Evolutionary conservation across 2,888 invertebrate species (phyloP), one percentile per base, ranked within the genome.

Genomic region (Heliconius ismenius): DNA sequence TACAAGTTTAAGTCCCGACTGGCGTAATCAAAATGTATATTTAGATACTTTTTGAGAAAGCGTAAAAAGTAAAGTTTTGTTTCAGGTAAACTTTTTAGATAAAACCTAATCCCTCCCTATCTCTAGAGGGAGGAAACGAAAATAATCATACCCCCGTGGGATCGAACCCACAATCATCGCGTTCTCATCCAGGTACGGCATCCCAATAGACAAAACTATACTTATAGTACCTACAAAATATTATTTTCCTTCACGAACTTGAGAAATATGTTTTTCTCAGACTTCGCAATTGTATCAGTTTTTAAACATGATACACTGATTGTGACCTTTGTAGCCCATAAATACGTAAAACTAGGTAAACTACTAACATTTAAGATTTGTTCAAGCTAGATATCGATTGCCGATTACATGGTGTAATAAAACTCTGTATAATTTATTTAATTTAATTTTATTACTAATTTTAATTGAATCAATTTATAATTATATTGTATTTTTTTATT

Each of bases 351-450:
- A 62, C 13, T 62, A 73, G 73, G 62, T 43, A 73, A 73, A 63
- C 73, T 62, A 73, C 62, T 73, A 73, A 43, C 62, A 73, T 73
- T 73, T 73, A 73, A 36, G 62, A 73, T 73, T 73, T 73, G 73
- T 73, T 63, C 28, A 13, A 73, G 73, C 43, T 6, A 36, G 60
- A 63, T 73, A 63, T 73, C 62, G 62, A 73, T 73, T 73, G 62
- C 24, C 26, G 21, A 63, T 73, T 36, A 39, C 26, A 21, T 62
- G 15, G 18, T 62, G 13, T 60, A 26, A 73, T 73, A 60, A 62
- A 39, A 28, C 4, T 13, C 10, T 21, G 43, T 62, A 24, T 39
- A 21, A 62, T 58, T 58, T 70, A 32, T n/a, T 13, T 9, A 49
- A 54, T 2, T 49, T 28, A 49, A 28, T 69, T 49, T 11, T 43